Conservation (phyloP, 2,113 vertebrate species). For the Pampusana beccarii region DNA sequence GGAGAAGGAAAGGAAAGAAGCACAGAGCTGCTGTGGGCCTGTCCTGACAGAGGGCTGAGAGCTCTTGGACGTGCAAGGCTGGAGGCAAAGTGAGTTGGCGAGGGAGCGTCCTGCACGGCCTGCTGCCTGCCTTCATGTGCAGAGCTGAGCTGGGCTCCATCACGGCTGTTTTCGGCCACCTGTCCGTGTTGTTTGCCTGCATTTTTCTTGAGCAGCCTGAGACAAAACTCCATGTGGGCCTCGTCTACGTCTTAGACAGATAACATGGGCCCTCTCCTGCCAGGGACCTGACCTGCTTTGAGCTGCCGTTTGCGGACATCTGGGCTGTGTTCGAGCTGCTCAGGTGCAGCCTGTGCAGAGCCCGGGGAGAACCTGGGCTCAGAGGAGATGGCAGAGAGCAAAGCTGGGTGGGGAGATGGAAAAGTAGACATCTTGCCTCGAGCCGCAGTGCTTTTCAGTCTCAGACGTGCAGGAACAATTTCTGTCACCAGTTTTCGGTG, state of each 20-base stretch:
- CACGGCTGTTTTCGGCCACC: background rate
- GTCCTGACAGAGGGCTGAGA: background rate
- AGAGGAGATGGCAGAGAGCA: background rate
- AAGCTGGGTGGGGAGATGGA: background rate
- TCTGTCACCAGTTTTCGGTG: background rate
- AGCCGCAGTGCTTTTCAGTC: background rate
- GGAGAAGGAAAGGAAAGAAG: background rate
- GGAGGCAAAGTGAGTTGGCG: background rate
- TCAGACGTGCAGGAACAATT: background rate
- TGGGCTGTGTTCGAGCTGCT: background rate
- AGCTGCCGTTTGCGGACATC: background rate
- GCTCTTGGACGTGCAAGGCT: background rate
- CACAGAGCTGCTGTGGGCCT: background rate
- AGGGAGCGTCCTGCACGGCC: background rate
- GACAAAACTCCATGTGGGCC: background rate
- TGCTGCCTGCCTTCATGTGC: background rate
- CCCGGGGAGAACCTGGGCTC: background rate
- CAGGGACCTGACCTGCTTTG: background rate
- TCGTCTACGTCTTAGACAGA: fast-evolving
- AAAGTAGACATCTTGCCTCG: fast-evolving
- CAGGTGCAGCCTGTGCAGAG: no score
- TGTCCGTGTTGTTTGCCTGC: fast-evolving
- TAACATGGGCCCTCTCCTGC: background rate
- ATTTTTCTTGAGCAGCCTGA: background rate
- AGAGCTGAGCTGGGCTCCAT: background rate